These are phyloP conservation scores for Geophilus truncorum DNA, from an alignment of 2,888 invertebrate species.

Conservation along the genomic window DNA sequence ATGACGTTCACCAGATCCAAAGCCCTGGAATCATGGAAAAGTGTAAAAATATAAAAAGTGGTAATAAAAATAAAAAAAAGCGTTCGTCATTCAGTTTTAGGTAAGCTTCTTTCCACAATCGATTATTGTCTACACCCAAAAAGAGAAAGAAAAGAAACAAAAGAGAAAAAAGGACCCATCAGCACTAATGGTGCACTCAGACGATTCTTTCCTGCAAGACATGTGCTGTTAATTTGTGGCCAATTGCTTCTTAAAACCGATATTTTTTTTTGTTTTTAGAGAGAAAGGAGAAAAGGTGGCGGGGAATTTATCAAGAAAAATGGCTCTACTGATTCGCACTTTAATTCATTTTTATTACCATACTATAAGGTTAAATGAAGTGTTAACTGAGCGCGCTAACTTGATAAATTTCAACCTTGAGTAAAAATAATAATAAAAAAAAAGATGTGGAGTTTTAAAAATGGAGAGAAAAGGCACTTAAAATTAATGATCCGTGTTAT, in stretches of 20 bases:
- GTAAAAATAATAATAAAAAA: background rate
- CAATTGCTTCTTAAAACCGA: background rate
- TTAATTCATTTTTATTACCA: background rate
- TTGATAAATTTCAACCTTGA: background rate
- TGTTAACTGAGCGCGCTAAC: background rate
- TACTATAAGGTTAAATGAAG: background rate
- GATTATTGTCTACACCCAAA: background rate
- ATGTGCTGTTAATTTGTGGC: slow-evolving; percentile 10
- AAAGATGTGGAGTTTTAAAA: background rate
- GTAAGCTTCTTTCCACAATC: background rate
- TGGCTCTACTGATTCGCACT: background rate
- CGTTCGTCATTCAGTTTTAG: background rate
- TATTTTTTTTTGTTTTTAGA: background rate
- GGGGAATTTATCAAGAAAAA: background rate
- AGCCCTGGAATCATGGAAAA: slow-evolving; percentile 39
- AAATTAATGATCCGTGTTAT: background rate
- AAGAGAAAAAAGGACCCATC: background rate
- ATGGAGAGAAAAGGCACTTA: background rate
- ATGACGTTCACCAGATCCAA: slow-evolving; percentile 90
- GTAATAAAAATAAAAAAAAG: too few relatives aligned
- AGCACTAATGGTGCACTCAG: slow-evolving; percentile 10
- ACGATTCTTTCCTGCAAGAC: background rate
- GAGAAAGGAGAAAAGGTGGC: background rate
- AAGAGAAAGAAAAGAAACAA: background rate
- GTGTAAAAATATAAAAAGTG: too few relatives aligned